Percentiles rank a stretch among this genome's conserved stretches.
Evolutionary conservation across 2,888 invertebrate species (phyloP).

Genomic region (Rapana venosa): DNA sequence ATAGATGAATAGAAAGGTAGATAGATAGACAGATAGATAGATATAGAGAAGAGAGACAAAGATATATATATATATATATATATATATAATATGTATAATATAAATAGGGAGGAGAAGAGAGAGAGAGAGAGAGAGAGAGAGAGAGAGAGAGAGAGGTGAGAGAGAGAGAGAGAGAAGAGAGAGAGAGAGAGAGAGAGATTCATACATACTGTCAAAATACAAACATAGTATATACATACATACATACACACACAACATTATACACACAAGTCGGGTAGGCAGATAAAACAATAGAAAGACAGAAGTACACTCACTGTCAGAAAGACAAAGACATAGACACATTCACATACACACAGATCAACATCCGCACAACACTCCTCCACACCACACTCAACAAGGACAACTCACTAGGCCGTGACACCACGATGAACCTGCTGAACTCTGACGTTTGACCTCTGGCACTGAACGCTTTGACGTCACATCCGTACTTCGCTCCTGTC

Average conservation of each 20-base stretch:
- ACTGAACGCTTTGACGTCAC: conserved; percentile 20
- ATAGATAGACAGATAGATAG: neutral
- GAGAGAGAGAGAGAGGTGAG: neutral
- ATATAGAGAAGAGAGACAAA: neutral
- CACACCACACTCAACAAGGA: neutral
- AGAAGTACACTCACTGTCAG: neutral
- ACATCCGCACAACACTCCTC: neutral
- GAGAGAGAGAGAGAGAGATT: conserved; percentile 15
- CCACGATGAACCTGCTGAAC: neutral
- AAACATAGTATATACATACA: neutral
- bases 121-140: neutral
- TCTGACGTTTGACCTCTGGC: conserved; percentile 8
- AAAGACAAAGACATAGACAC: neutral
- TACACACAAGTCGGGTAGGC: neutral
- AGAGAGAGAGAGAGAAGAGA: neutral
- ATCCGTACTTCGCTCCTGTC: conserved; percentile 33
- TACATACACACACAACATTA: neutral
- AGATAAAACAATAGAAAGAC: neutral
- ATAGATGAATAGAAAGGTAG: neutral
- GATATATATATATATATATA: too few species aligned
- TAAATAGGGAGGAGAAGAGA: too few species aligned
- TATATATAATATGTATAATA: too few species aligned
- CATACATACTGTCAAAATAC: neutral
- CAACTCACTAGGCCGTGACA: conserved; percentile 16
- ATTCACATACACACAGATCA: neutral